Base-by-base conservation (phyloP, 1,140 invertebrate species). In the Leptinotarsa lineolata region DNA sequence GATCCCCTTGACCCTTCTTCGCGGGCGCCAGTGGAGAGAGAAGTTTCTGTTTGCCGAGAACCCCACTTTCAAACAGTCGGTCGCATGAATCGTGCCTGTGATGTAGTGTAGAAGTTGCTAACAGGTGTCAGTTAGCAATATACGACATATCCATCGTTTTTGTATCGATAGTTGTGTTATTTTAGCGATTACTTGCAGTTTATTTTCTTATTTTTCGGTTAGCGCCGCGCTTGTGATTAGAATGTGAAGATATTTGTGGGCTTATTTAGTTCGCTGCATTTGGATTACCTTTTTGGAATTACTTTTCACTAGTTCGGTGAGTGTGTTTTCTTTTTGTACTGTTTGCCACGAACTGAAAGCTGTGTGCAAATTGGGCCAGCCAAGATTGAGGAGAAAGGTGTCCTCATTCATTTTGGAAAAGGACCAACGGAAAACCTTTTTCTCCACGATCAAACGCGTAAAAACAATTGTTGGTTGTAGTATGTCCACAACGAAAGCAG, bases 21-120 rank as follows among this genome's bases (percentile, higher is more conserved):
- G n/a, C 48, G 48, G 4, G 6, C 48, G 48, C 48, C 48, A 15
- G n/a, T 54, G 39, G 60, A 65, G 24, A 65, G 63, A 65, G 63
- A 65, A 39, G 63, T 30, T 39, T n/a, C n/a, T n/a, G 63, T 30
- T 39, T 65, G 63, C 24, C 63, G 63, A 65, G 67, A 68, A 68
- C 67, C 67, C 67, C 67, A 68, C 67, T 68, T 68, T 68, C 67
- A 22, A 68, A 68, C 74, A 75, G 74, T 75, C 58, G 64, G 45
- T 72, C 71, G 21, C 67, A 68, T 54, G 67, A 68, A n/a, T 75
- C 74, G 74, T 69, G 70, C 65, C 74, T 64, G 72, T 72, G 74
- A 54, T 59, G 74, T 64, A 65, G 63, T 65, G 63, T 65, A 65
- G 24, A 65, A 68, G 59, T 60, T 48, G 65, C 68, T 75, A 75